phyloP scores from a whole-genome alignment of 2,113 vertebrate species.

The Corythornis vintsioides region DNA sequence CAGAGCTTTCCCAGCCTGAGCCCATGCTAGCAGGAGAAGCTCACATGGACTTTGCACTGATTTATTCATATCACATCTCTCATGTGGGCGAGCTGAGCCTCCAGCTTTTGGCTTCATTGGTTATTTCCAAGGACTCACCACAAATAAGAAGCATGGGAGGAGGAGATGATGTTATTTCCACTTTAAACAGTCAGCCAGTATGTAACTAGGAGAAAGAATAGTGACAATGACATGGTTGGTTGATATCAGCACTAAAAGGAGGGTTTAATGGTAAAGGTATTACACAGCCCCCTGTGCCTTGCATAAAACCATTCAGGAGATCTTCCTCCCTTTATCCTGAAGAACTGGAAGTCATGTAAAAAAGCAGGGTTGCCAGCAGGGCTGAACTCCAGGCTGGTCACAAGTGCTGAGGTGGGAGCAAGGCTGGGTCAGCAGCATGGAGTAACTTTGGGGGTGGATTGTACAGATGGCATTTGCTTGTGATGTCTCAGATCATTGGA shows the following conservation, averaged over 20 bases:
- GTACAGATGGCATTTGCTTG: background rate
- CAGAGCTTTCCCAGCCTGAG: background rate
- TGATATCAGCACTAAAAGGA: background rate
- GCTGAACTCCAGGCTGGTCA: background rate
- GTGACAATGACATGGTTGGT: background rate
- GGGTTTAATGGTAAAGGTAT: slow-evolving; percentile 23
- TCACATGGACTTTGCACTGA: background rate
- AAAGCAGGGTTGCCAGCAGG: background rate
- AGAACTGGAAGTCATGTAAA: background rate
- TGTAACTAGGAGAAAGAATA: background rate
- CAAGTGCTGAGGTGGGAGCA: accelerated
- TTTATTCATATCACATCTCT: slow-evolving; percentile 24
- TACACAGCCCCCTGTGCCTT: slow-evolving; percentile 14
- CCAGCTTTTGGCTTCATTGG: background rate
- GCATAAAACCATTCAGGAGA: background rate
- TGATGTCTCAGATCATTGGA: background rate
- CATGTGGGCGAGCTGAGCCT: background rate
- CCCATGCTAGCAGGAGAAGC: background rate
- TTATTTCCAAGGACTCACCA: background rate
- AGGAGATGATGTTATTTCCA: background rate
- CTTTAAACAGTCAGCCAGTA: background rate
- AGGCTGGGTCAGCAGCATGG: background rate
- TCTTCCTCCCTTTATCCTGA: background rate
- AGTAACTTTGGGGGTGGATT: accelerated
- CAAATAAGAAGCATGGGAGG: background rate